Evolutionary conservation across 2,113 vertebrate species (phyloP).

Genomic region (Datnioides undecimradiatus): DNA sequence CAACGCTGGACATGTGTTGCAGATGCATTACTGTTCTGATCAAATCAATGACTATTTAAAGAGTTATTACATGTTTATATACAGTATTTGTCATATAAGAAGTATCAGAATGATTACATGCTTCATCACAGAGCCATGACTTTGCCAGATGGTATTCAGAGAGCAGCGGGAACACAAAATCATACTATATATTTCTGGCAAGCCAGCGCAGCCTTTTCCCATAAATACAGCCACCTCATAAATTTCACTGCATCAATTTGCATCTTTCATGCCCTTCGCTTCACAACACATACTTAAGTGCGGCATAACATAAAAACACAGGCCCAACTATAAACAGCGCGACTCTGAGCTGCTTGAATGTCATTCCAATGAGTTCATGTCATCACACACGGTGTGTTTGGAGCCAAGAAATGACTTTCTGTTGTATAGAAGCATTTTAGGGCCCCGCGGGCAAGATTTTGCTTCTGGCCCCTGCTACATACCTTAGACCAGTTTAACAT

Average conservation of each 20-base stretch:
- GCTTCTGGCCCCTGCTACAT: no score
- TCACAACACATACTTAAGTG: constrained; percentile 20
- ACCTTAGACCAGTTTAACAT: not conserved
- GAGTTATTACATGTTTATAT: constrained; percentile 12
- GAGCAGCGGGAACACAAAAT: constrained; percentile 35
- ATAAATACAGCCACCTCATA: constrained; percentile 62
- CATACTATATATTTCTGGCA: constrained; percentile 38
- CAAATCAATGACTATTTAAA: constrained; percentile 18
- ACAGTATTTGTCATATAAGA: constrained; percentile 27
- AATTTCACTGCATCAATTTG: constrained; percentile 52
- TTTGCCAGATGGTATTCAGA: constrained; percentile 19
- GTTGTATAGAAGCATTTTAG: not conserved
- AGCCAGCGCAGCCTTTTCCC: constrained; percentile 36
- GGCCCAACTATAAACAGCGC: constrained; percentile 11
- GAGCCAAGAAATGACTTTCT: constrained; percentile 26
- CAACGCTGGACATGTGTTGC: not conserved
- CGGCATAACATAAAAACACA: constrained; percentile 30
- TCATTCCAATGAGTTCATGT: constrained; percentile 31
- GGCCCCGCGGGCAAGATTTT: no score
- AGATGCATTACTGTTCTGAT: not conserved
- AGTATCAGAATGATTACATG: constrained; percentile 33
- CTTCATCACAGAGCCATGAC: constrained; percentile 2
- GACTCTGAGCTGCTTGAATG: not conserved
- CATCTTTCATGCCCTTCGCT: constrained; percentile 39
- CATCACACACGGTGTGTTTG: not conserved